A percentile compares a stretch with the other conserved stretches of the same genome.
Conservation (phyloP, 2,113 vertebrate genomes). For the Sturnira hondurensis region DNA sequence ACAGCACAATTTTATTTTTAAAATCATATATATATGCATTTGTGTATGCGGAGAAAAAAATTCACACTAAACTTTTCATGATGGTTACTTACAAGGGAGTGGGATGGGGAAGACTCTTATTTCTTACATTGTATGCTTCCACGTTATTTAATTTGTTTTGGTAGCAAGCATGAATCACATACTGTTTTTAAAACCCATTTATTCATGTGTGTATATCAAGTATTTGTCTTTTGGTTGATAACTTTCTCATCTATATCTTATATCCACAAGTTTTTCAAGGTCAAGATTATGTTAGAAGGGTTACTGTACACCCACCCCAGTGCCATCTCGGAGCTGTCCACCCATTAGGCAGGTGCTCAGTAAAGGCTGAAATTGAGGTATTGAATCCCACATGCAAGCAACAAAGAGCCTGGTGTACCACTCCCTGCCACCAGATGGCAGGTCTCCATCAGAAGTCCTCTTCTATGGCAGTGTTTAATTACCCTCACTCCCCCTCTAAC, state of each 20-base stretch:
- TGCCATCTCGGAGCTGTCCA: not conserved
- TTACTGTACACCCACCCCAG: not conserved
- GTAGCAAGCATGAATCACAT: not conserved
- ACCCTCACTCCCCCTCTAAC: rapidly evolving
- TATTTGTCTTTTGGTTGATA: not conserved
- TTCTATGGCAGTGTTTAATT: not conserved
- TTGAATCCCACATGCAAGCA: not conserved
- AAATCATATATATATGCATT: not conserved
- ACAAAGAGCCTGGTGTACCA: not conserved
- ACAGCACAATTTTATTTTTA: not conserved
- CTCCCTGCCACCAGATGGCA: constrained; percentile 30
- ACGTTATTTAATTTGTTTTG: not conserved
- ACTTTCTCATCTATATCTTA: not conserved
- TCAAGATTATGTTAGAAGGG: not conserved
- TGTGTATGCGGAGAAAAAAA: not conserved
- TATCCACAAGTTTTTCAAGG: not conserved
- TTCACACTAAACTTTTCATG: not conserved
- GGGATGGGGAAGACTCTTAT: not conserved
- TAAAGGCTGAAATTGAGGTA: not conserved
- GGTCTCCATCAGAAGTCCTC: not conserved
- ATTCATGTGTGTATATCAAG: not conserved
- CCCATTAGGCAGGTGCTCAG: not conserved
- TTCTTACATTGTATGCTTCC: not conserved
- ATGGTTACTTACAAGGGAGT: not conserved
- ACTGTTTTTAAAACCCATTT: not conserved